phyloP scores from a whole-genome alignment of 1,140 invertebrate genomes.

The Drosophila prosaltans region DNA sequence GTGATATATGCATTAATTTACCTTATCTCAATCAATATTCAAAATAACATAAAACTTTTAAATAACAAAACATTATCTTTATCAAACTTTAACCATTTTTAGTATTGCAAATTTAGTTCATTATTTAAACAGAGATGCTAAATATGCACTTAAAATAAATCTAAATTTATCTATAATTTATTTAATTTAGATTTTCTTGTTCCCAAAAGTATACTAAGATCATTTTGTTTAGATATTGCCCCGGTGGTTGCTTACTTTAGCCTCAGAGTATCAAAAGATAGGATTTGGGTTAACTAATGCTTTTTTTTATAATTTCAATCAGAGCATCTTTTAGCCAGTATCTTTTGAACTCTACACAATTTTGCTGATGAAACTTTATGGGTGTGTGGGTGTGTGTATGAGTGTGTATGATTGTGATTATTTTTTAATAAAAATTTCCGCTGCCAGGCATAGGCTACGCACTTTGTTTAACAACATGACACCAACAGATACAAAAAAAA shows the following conservation, averaged over 20 bases:
- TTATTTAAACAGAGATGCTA: no score
- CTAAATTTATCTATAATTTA: no score
- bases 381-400: constrained; percentile 17
- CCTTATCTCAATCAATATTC: no score
- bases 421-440: constrained; percentile 75
- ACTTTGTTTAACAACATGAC: constrained; percentile 77
- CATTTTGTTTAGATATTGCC: neutral
- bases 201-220: neutral
- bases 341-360: constrained; percentile 13
- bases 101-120: no score
- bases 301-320: neutral
- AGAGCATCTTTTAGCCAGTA: constrained; percentile 24
- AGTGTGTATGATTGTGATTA: constrained; percentile 67
- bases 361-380: constrained; percentile 46
- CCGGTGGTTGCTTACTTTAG: neutral
- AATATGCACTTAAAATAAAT: no score
- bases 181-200: neutral
- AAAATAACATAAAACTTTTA: no score
- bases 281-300: neutral
- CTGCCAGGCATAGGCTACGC: constrained; percentile 73
- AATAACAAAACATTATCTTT: no score
- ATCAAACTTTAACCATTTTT: no score
- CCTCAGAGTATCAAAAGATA: neutral
- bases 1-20: no score
- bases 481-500: constrained; percentile 33